Conservation (phyloP, 2,888 invertebrate species). For the Pseudoips prasinana region DNA sequence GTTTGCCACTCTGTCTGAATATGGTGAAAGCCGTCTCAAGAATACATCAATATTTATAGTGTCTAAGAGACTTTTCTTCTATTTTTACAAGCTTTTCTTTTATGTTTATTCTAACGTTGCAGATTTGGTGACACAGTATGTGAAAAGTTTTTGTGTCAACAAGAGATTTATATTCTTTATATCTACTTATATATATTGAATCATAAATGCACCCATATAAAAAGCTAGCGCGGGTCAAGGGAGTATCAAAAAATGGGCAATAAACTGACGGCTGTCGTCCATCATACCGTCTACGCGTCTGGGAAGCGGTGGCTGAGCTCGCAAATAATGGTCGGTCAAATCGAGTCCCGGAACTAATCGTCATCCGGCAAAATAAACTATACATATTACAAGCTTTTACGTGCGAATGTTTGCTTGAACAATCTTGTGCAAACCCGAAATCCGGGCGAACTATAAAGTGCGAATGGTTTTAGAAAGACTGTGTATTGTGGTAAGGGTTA, state of each 20-base stretch:
- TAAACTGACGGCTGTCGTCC: slow-evolving; percentile 53
- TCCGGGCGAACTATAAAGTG: slow-evolving; percentile 15
- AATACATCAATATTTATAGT: slow-evolving; percentile 42
- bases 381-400: slow-evolving; percentile 10
- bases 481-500: no score
- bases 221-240: slow-evolving; percentile 35
- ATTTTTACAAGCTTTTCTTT: slow-evolving; percentile 33
- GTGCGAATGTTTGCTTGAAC: slow-evolving; percentile 16
- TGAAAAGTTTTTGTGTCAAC: slow-evolving; percentile 26
- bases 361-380: slow-evolving; percentile 34
- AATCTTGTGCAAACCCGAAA: slow-evolving; percentile 16
- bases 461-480: neutral
- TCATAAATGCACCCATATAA: slow-evolving; percentile 36
- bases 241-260: slow-evolving; percentile 46
- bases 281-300: slow-evolving; percentile 33
- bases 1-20: slow-evolving; percentile 33
- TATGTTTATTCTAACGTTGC: slow-evolving; percentile 30
- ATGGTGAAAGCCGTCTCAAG: slow-evolving; percentile 34
- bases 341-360: slow-evolving; percentile 41
- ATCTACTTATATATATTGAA: slow-evolving; percentile 23
- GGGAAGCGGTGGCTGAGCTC: slow-evolving; percentile 17
- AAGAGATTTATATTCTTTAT: slow-evolving; percentile 26
- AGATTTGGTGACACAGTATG: slow-evolving; percentile 22
- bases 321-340: slow-evolving; percentile 53
- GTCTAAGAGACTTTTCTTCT: slow-evolving; percentile 32